Conservation (phyloP, 53 echinoderm and acorn worm species). For the Paelopatides confundens region DNA sequence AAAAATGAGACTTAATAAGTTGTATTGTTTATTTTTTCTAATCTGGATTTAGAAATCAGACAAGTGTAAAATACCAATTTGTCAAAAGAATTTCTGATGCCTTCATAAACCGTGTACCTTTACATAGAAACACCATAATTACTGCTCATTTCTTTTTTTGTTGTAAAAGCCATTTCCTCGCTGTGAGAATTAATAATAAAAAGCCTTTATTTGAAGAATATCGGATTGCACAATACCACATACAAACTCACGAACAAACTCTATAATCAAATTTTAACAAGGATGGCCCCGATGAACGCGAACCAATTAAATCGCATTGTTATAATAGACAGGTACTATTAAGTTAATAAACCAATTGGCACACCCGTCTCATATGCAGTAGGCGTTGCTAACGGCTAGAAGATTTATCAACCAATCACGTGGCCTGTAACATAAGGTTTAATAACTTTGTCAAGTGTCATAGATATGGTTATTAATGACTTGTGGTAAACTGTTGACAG, state of each 20-base stretch:
- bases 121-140: too few species aligned
- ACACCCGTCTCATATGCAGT: conserved; percentile 25
- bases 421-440: conserved; percentile 20
- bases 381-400: conserved; percentile 32
- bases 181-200: too few species aligned
- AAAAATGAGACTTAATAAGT: too few species aligned
- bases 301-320: conserved; percentile 16
- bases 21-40: too few species aligned
- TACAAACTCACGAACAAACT: not conserved
- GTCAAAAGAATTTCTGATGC: too few species aligned
- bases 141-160: not conserved
- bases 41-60: too few species aligned
- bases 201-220: too few species aligned
- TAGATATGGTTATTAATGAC: conserved; percentile 54
- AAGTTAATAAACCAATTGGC: conserved; percentile 32
- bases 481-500: conserved; percentile 48
- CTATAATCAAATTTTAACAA: not conserved
- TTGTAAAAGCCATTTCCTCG: not conserved
- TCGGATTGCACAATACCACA: not conserved
- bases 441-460: conserved; percentile 35
- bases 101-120: too few species aligned
- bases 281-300: not conserved
- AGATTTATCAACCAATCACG: conserved; percentile 27
- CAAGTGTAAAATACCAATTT: too few species aligned
- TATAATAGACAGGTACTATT: conserved; percentile 41